phyloP scores from a whole-genome alignment of 2,888 invertebrate species.

The Drosophila kuntzei region DNA sequence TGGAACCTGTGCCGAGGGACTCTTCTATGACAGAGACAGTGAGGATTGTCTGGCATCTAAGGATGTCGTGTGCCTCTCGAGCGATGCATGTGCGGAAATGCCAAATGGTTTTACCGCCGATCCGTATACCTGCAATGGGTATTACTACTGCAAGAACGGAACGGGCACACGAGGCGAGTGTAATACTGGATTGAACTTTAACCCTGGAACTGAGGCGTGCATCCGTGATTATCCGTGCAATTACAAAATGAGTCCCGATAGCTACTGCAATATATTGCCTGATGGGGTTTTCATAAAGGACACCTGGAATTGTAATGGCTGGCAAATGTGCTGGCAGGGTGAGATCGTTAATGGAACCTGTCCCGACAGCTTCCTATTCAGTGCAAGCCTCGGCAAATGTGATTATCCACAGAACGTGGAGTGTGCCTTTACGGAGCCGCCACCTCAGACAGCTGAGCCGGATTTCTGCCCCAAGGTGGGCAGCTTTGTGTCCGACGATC shows the following conservation, averaged over 20 bases:
- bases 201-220: slow-evolving; percentile 69
- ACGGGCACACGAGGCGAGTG: slow-evolving; percentile 67
- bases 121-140: slow-evolving; percentile 79
- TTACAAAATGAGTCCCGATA: slow-evolving; percentile 67
- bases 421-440: slow-evolving; percentile 50
- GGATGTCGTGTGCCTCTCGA: slow-evolving; percentile 72
- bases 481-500: slow-evolving; percentile 73
- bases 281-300: slow-evolving; percentile 77
- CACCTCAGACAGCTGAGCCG: slow-evolving; percentile 38
- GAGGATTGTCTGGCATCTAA: slow-evolving; percentile 60
- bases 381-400: slow-evolving; percentile 62
- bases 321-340: slow-evolving; percentile 71
- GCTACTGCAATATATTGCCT: slow-evolving; percentile 79
- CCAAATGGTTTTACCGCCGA: slow-evolving; percentile 74
- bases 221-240: slow-evolving; percentile 70
- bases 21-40: slow-evolving; percentile 72
- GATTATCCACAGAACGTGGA: slow-evolving; percentile 68
- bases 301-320: slow-evolving; percentile 65
- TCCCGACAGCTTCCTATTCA: slow-evolving; percentile 72
- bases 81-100: slow-evolving; percentile 70
- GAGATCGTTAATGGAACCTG: slow-evolving; percentile 68
- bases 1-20: slow-evolving; percentile 65
- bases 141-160: slow-evolving; percentile 79
- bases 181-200: slow-evolving; percentile 67
- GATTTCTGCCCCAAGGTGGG: slow-evolving; percentile 63